Conservation (phyloP, 2,113 vertebrate species). For the Drymodes brunneopygia region DNA sequence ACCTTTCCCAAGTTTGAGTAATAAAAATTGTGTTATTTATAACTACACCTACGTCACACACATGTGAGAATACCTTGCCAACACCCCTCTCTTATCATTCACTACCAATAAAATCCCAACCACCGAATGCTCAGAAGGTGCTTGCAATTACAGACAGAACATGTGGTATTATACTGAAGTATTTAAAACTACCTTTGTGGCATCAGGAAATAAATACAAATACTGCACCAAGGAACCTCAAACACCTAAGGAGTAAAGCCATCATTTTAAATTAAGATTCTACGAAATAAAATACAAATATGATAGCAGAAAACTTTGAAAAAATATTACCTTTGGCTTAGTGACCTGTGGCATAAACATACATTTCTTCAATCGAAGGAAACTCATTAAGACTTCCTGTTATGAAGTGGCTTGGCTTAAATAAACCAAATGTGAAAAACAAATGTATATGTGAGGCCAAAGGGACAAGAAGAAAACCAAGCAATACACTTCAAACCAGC, state of each 20-base stretch:
- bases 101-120: background rate
- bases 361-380: background rate
- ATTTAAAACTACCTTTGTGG: background rate
- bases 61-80: background rate
- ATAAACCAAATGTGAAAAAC: background rate
- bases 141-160: background rate
- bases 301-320: background rate
- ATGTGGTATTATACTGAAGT: background rate
- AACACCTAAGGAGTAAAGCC: background rate
- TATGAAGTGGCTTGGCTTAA: background rate
- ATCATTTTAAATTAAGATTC: background rate
- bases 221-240: background rate
- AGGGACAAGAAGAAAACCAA: background rate
- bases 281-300: background rate
- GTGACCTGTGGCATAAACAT: background rate
- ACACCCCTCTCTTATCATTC: background rate
- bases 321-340: background rate
- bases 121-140: background rate
- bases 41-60: background rate
- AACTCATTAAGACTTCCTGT: background rate
- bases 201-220: background rate
- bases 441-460: background rate
- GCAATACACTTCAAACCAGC: background rate
- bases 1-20: background rate
- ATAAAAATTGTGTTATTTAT: background rate